Conservation (phyloP, 1,140 invertebrate species). For the Habropoda laboriosa region DNA sequence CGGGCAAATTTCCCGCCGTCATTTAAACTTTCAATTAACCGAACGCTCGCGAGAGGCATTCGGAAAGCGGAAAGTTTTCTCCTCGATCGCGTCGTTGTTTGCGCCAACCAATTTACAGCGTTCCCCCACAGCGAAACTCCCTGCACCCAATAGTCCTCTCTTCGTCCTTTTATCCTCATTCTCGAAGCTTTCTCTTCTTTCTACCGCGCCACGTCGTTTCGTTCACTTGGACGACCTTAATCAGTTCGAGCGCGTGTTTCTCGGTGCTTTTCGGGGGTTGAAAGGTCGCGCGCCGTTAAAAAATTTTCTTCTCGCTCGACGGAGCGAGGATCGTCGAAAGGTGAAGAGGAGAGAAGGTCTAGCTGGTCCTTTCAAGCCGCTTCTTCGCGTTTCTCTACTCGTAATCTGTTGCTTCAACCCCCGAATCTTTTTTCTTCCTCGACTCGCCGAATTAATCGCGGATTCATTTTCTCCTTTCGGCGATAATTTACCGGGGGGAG, state of each 20-base stretch:
- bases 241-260: background rate
- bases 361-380: background rate
- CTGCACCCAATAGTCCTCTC: background rate
- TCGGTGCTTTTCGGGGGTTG: background rate
- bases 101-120: background rate
- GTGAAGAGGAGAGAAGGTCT: background rate
- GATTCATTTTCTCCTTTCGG: no score
- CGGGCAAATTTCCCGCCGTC: background rate
- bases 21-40: conserved; percentile 7
- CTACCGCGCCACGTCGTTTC: no score
- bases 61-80: background rate
- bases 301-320: no score
- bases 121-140: background rate
- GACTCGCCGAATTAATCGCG: no score
- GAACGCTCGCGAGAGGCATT: no score
- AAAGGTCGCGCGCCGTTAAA: conserved; percentile 2
- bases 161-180: background rate
- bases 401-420: conserved; percentile 30
- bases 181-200: background rate
- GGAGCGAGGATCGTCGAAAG: background rate
- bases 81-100: background rate
- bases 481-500: no score
- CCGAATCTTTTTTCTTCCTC: background rate
- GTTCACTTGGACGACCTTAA: conserved; percentile 5
- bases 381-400: background rate